A percentile compares a stretch with the other conserved stretches of the same genome.
Evolutionary conservation across 2,113 vertebrate genomes (phyloP).

Genomic region (Felis chaus): DNA sequence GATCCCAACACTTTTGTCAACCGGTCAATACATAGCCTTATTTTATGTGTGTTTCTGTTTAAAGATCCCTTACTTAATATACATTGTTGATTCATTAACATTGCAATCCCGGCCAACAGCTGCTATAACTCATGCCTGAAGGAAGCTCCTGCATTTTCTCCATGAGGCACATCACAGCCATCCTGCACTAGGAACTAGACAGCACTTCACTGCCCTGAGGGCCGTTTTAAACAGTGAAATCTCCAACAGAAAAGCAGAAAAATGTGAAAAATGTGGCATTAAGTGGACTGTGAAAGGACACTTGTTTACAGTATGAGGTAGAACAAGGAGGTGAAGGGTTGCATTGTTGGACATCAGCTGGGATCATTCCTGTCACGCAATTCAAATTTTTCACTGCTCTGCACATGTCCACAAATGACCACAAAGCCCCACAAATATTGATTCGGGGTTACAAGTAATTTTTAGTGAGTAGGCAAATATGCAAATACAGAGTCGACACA

Average conservation of each 20-base stretch:
- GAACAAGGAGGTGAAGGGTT: not conserved
- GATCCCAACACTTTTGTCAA: not conserved
- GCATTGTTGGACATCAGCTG: not conserved
- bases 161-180: not conserved
- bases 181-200: not conserved
- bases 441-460: not conserved
- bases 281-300: not conserved
- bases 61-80: not conserved
- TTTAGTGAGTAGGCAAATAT: not conserved
- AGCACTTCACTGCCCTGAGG: not conserved
- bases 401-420: not conserved
- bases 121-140: not conserved
- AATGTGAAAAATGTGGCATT: not conserved
- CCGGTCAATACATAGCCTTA: not conserved
- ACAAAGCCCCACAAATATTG: not conserved
- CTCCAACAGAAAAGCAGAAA: not conserved
- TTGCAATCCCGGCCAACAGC: not conserved
- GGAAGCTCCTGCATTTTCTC: not conserved
- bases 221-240: not conserved
- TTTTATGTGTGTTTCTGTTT: not conserved
- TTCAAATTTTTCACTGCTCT: not conserved
- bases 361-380: not conserved
- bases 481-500: not conserved
- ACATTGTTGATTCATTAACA: not conserved
- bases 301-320: not conserved